Conservation (phyloP, 2,888 invertebrate species). For the Lymantria monacha region DNA sequence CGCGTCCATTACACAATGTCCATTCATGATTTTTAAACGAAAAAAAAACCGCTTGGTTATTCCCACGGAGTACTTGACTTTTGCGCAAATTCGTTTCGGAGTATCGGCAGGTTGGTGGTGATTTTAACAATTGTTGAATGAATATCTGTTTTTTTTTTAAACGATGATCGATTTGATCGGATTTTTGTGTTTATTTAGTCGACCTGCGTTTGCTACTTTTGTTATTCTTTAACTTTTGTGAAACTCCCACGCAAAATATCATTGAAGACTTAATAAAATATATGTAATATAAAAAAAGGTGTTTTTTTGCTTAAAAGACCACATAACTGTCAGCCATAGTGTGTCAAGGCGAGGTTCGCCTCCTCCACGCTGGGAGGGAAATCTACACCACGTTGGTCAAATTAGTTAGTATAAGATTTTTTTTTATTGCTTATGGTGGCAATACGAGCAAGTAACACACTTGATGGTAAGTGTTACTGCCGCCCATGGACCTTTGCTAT, state of each 20-base stretch:
- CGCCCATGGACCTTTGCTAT: too few species aligned
- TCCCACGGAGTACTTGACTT: conserved; percentile 58
- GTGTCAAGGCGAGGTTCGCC: too few species aligned
- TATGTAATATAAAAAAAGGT: too few species aligned
- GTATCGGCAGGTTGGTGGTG: conserved; percentile 45
- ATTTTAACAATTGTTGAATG: conserved; percentile 42
- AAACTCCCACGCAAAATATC: conserved; percentile 58
- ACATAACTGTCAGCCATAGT: too few species aligned
- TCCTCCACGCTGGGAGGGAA: too few species aligned
- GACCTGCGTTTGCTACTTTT: conserved; percentile 41
- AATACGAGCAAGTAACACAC: too few species aligned
- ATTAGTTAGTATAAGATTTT: too few species aligned
- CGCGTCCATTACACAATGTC: conserved; percentile 67
- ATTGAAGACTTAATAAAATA: background rate
- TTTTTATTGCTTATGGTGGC: too few species aligned
- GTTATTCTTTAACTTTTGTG: conserved; percentile 34
- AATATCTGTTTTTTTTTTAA: conserved; percentile 45
- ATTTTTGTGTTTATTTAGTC: conserved; percentile 70
- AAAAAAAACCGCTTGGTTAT: conserved; percentile 47
- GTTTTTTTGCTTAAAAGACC: too few species aligned
- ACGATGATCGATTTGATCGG: conserved; percentile 71
- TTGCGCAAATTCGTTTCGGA: conserved; percentile 56
- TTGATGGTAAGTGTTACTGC: too few species aligned
- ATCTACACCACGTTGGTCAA: too few species aligned
- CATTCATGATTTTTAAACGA: conserved; percentile 59